Base-by-base conservation (phyloP, 2,113 vertebrate species). In the Alosa alosa region DNA sequence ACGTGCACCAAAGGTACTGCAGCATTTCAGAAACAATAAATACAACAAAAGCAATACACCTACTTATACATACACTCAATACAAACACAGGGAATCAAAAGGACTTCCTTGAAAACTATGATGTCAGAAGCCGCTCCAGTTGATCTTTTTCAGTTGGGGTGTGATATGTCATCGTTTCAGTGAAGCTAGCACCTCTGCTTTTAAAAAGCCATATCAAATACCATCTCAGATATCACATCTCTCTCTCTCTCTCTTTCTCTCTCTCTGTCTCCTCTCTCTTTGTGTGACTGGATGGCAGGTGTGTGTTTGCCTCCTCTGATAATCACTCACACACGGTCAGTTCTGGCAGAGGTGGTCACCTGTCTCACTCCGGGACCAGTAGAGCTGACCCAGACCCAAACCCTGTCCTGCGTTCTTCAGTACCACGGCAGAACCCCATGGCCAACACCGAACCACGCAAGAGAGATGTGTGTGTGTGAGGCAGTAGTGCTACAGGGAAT, bases 71-170 rank as follows among this genome's bases (percentile, higher is more conserved):
- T 15, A 52, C 64, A 72, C 25, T 25, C 31, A 78, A 11, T 78
- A 15, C 4, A 18, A 82, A 81, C 60, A 6, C 50, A 86, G 25
- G 25, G 11, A 83, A 55, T 20, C 50, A 81, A 55, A 87, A 49
- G 81, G 81, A 47, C 60, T 81, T 88, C 46, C 85, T 72, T n/a
- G n/a, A 57, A 78, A 83, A 20, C 45, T 8, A 18, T 81, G 84
- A 86, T 90, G 84, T 84, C 83, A 88, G n/a, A 47, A 45, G 15
- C 15, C 36, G 85, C 81, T 49, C 57, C n/a, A 82, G 85, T 86
- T 60, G 52, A 75, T 78, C 83, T 84, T 49, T 87, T 87, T 87
- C 86, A 87, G 83, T 83, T 83, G 84, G 82, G 82, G 87, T 36
- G 39, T 85, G 87, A 85, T 81, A 88, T 85, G 83, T 85, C 84